These are phyloP conservation scores for Stercorarius parasiticus DNA, from an alignment of 2,113 vertebrate species.

Conservation along the genomic window DNA sequence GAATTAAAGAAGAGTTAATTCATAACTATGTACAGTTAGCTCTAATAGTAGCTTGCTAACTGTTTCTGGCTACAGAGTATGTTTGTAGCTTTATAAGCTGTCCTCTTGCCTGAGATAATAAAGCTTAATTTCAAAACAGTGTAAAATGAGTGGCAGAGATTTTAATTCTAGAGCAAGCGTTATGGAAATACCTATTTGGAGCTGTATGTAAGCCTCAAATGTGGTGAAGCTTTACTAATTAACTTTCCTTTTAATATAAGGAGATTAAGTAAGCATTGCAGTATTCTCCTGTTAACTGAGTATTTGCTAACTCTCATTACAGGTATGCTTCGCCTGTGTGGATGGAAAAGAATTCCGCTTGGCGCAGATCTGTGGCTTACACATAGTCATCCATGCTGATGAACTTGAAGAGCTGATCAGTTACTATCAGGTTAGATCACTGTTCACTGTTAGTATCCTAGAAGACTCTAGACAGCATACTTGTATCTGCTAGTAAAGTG, in stretches of 20 bases:
- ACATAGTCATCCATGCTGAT: constrained; percentile 92
- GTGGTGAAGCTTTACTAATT: background rate
- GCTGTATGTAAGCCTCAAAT: background rate
- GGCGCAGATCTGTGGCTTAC: constrained; percentile 89
- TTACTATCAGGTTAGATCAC: constrained; percentile 84
- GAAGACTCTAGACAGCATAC: background rate
- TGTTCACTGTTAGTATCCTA: background rate
- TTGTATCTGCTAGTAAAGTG: background rate
- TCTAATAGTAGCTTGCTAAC: background rate
- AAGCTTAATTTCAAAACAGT: background rate
- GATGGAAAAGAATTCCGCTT: constrained; percentile 88
- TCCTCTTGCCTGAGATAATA: background rate
- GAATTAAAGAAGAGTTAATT: background rate
- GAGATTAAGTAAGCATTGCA: background rate
- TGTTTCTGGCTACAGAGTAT: background rate
- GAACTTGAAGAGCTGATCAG: constrained; percentile 91
- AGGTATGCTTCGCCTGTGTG: constrained; percentile 94
- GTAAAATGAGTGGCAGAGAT: background rate
- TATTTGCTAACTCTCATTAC: background rate
- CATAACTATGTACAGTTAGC: background rate
- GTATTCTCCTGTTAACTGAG: background rate
- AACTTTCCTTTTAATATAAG: background rate
- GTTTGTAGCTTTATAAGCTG: background rate
- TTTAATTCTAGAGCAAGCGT: background rate
- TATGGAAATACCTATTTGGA: background rate